Percentiles rank a stretch among this genome's conserved stretches.
Conservation (phyloP, 2,888 invertebrate species). For the Ectemnius lituratus region DNA sequence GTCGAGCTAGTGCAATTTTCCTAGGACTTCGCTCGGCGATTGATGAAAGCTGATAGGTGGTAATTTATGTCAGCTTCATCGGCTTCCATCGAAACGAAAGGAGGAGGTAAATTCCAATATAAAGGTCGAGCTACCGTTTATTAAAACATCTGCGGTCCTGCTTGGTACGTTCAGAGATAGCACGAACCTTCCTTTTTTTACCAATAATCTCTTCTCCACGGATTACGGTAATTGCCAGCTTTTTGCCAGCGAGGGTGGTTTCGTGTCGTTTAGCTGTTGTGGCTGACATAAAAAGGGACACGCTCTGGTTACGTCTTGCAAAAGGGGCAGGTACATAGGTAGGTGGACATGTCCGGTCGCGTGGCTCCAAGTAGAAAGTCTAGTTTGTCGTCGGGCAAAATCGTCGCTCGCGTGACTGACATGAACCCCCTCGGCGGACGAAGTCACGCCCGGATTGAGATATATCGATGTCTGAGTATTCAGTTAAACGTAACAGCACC, state of each 20-base stretch:
- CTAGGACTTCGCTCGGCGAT: too few species aligned
- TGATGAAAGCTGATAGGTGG: too few species aligned
- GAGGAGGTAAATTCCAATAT: too few species aligned
- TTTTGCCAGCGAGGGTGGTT: slow-evolving; percentile 2
- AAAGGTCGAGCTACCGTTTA: too few species aligned
- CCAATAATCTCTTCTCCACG: neutral
- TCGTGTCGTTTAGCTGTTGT: neutral
- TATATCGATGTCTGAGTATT: slow-evolving; percentile 19
- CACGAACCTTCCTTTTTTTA: neutral
- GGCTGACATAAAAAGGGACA: neutral
- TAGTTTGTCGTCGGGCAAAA: slow-evolving; percentile 30
- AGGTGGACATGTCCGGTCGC: neutral
- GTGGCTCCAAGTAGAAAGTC: neutral
- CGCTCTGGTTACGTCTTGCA: neutral
- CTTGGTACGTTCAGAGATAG: too few species aligned
- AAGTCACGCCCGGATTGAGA: slow-evolving; percentile 39
- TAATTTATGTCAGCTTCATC: too few species aligned
- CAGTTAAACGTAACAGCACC: neutral
- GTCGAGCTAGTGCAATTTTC: too few species aligned
- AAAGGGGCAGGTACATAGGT: neutral
- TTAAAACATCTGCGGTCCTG: too few species aligned
- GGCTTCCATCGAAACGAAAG: too few species aligned
- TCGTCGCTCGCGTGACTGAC: slow-evolving; percentile 44
- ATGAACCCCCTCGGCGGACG: slow-evolving; percentile 26
- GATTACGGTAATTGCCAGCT: neutral